Evolutionary conservation across 2,797 vertebrate species (phyloP).

Genomic region (Geotrypetes seraphini): DNA sequence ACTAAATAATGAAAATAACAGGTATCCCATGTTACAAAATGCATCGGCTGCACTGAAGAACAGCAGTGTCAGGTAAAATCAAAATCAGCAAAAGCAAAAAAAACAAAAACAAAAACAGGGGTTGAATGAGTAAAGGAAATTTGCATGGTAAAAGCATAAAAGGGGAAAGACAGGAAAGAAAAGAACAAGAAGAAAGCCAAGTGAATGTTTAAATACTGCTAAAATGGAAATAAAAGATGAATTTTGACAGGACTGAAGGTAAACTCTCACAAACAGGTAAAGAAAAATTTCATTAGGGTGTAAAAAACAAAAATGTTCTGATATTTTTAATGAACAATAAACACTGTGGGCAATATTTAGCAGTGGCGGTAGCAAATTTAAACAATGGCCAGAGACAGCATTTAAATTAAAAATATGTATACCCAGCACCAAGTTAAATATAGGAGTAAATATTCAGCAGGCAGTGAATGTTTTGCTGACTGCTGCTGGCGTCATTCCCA

Average conservation of each 20-base stretch:
- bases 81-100: constrained; percentile 58
- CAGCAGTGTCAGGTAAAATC: constrained; percentile 68
- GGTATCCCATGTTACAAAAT: constrained; percentile 79
- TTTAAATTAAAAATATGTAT: too few species aligned
- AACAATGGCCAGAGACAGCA: too few species aligned
- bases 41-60: constrained; percentile 74
- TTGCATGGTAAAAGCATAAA: constrained; percentile 52
- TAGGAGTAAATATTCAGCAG: too few species aligned
- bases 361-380: too few species aligned
- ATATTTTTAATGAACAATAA: too few species aligned
- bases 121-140: background rate
- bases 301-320: too few species aligned
- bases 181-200: constrained; percentile 62
- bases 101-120: constrained; percentile 38
- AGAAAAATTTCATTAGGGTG: too few species aligned
- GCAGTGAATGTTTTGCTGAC: too few species aligned
- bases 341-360: too few species aligned
- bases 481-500: too few species aligned
- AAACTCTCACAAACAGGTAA: too few species aligned
- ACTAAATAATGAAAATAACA: constrained; percentile 89
- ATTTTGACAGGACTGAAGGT: constrained; percentile 39
- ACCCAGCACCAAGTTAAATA: too few species aligned
- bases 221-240: constrained; percentile 40
- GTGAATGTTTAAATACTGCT: constrained; percentile 46
- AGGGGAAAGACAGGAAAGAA: constrained; percentile 44